A percentile compares a stretch with the other conserved stretches of the same genome.
These are phyloP conservation scores for Phrixothrix hirtus DNA, from an alignment of 2,888 invertebrate species.

Conservation along the genomic window DNA sequence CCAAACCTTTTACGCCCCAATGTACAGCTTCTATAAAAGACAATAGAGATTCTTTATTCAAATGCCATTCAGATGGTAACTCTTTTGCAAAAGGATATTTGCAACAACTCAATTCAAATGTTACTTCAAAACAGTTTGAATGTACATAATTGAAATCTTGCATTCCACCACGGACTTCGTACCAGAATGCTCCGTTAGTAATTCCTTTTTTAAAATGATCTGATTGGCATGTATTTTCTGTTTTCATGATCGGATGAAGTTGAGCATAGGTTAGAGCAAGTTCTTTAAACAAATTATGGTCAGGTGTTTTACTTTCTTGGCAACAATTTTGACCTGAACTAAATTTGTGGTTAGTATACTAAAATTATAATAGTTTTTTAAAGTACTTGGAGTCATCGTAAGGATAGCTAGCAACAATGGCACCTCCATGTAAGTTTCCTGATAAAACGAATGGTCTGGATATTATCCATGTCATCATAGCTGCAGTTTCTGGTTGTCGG, in stretches of 20 bases:
- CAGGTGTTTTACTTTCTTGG: constrained; percentile 76
- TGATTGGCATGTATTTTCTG: constrained; percentile 70
- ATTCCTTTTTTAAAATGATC: constrained; percentile 79
- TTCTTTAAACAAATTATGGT: constrained; percentile 78
- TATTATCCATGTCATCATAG: constrained; percentile 87
- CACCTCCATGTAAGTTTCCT: constrained; percentile 94
- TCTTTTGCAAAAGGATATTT: constrained; percentile 80
- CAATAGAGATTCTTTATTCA: constrained; percentile 84
- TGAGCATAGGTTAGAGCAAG: constrained; percentile 78
- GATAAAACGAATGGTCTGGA: constrained; percentile 89
- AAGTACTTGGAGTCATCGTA: constrained; percentile 82
- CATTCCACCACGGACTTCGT: constrained; percentile 92
- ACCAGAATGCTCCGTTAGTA: constrained; percentile 94
- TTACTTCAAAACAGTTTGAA: constrained; percentile 95
- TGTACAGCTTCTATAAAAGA: constrained; percentile 82
- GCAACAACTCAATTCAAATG: constrained; percentile 94
- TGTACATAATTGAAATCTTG: constrained; percentile 96
- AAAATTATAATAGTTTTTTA: neutral
- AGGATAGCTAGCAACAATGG: constrained; percentile 97
- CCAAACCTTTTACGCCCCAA: constrained; percentile 70
- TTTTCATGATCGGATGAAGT: constrained; percentile 74
- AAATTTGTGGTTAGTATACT: constrained; percentile 32
- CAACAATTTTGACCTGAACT: constrained; percentile 67
- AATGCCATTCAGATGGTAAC: constrained; percentile 79
- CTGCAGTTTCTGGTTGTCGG: constrained; percentile 84